Evolutionary conservation across 2,888 invertebrate species (phyloP), one percentile per base, ranked within the genome.

Genomic region (Pantelozetes paolii): DNA sequence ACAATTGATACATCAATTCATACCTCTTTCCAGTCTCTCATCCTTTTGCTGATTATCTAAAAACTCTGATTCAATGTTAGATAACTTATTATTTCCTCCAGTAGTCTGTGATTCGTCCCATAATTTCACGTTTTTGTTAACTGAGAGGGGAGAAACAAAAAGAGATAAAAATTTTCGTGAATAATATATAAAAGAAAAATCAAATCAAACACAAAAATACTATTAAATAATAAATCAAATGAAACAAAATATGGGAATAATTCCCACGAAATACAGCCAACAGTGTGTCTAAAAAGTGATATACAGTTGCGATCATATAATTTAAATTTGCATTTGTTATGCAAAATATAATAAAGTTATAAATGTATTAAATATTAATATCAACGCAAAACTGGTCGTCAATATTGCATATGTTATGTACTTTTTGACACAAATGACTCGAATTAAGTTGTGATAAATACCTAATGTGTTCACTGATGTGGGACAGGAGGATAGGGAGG

Each of bases 1-100:
- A n/a, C n/a, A n/a, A n/a, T 36, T 36, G 36, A 36, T 54, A 54
- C n/a, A 23, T 18, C 54, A 23, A n/a, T 36, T 36, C 9, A 36
- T 18, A 59, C 59, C 59, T 59, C 30, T 59, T 30, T 59, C 59
- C 18, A 59, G 30, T 59, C 59, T 26, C 20, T 59, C 59, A n/a
- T 28, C 59, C 28, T 15, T 26, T 20, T 59, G 59, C 28, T 59
- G 59, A 30, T 59, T 59, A 28, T 59, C 59, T 59, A 30, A 28
- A 28, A 59, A 59, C 15, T 59, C 59, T 15, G 59, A 59, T 28
- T 59, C 59, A 59, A 59, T 59, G 13, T 28, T 59, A 2, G 59
- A 30, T 28, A 18, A 28, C 9, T 59, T 59, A 28, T 59, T 30
- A 15, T 26, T 59, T 1, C 2, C 15, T n/a, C 15, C 59, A 28